Evolutionary conservation across 2,797 vertebrate species (phyloP), one percentile per base, ranked within the genome.

Genomic region (Adelosebastes latens): DNA sequence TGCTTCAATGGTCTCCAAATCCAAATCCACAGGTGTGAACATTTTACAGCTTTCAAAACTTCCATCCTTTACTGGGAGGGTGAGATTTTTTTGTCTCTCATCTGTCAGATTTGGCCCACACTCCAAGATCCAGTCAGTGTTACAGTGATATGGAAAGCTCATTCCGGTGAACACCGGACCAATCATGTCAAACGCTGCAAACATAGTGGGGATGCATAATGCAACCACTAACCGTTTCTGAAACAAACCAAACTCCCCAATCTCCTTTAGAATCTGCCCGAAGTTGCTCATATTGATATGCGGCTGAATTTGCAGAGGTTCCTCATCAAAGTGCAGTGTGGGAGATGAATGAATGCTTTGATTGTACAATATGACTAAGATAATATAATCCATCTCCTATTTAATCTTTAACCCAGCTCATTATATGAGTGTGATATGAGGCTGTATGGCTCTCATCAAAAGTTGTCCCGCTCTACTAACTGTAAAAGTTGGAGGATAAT

Each of bases 41-140:
- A 95, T 96, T 60, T 71, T 39, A 88, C 97, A 97, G 87, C 90
- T 89, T 63, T 96, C 87, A 0, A 93, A 61, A 4, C 0, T 9
- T 25, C 97, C 97, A 0, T 93, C 58, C 0, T 39, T 1, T 0
- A 89, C 56, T 0, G 97, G 97, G 32, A 98, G 14, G 1, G 96
- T 97, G 76, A 98, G 90, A 69, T 96, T 94, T 87, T 87, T 87
- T 84, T 92, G 96, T 73, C 93, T 87, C 0, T 96, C 95, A 1
- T 80, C 22, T 0, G 96, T 97, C 86, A 98, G 86, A 90, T 97
- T 97, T 24, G 95, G 88, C 8, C 81, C 93, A 0, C 29, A 2
- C 0, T 86, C 69, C 29, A 81, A 84, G 76, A 98, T 97, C 97
- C 97, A 99, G 92, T 90, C 66, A n/a, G 96, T 97, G 69, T 97